Conservation (phyloP, 2,797 vertebrate genomes). For the Salmo trutta region DNA sequence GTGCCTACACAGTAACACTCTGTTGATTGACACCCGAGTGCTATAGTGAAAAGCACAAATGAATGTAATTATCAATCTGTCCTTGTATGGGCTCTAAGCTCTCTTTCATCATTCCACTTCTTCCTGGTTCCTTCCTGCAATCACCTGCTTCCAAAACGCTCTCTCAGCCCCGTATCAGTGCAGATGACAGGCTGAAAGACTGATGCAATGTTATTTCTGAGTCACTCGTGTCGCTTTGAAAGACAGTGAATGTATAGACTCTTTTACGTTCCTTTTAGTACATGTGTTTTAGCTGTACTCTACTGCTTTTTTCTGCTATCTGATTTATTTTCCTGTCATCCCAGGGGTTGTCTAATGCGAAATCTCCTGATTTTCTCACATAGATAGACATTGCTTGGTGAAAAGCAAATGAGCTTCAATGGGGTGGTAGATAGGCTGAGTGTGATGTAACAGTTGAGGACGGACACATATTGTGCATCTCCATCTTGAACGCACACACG, state of each 20-base stretch:
- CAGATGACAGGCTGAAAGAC: conserved; percentile 1
- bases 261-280: too few relatives aligned
- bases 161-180: conserved; percentile 12
- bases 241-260: conserved; percentile 6
- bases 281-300: too few relatives aligned
- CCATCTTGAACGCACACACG: too few relatives aligned
- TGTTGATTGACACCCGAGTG: too few relatives aligned
- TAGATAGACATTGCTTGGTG: conserved; percentile 15
- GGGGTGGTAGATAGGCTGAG: conserved; percentile 6
- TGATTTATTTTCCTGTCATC: too few relatives aligned
- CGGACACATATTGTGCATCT: not conserved
- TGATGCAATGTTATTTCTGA: conserved; percentile 13
- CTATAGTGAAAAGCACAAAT: not conserved
- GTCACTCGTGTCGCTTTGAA: conserved; percentile 26
- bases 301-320: too few relatives aligned
- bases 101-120: not conserved
- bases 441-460: conserved; percentile 27
- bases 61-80: not conserved
- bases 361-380: too few relatives aligned
- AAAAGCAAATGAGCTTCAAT: conserved; percentile 22
- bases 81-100: not conserved
- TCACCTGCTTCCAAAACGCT: conserved; percentile 2
- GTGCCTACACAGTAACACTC: too few relatives aligned
- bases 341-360: too few relatives aligned
- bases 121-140: not conserved